Base-by-base conservation (phyloP, 1,140 invertebrate genomes). In the Trichonephila clavipes region DNA sequence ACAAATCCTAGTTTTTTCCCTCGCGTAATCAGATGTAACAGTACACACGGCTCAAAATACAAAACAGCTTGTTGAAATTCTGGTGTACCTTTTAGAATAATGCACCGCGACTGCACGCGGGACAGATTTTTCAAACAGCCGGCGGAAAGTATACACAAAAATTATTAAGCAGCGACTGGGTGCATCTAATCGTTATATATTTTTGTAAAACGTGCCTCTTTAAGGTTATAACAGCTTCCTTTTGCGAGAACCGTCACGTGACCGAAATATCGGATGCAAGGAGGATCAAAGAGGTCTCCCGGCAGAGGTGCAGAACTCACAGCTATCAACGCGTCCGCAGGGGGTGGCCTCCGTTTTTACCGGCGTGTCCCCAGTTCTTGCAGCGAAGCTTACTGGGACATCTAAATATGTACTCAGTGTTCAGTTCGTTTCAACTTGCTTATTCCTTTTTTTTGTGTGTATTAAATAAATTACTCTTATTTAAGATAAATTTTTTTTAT, bases 311-410 rank as follows among this genome's bases (percentile, higher is more conserved):
- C 28, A 34, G 18, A 77, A 77, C 40, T 72, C 58, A 12, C 12
- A 69, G 87, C 87, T 89, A 51, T 89, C 87, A 89, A 69, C 87
- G 21, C 18, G 7, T n/a, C 87, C 21, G 87, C 64, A 89, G 64
- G 87, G 72, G 87, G 87, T 51, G 44, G 66, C 66, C 2, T 24
- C 51, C 5, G 51, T 51, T 51, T 51, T 51, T 51, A 51, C 0
- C 51, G 10, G 51, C 10, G 51, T 51, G 51, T 51, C 51, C 51
- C 0, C 51, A 7, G 51, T 12, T 51, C 51, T 51, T 51, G 5
- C 51, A 51, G 51, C 51, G 10, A 7, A 51, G 10, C 7, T 10
- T 51, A 51, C 10, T 51, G 51, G 51, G 10, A 51, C 10, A 8
- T 51, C 44, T 51, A 8, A 51, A 51, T 8, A 40, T 40, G 2